These are phyloP conservation scores for Rutpela maculata DNA, from an alignment of 2,888 invertebrate species.

Conservation along the genomic window DNA sequence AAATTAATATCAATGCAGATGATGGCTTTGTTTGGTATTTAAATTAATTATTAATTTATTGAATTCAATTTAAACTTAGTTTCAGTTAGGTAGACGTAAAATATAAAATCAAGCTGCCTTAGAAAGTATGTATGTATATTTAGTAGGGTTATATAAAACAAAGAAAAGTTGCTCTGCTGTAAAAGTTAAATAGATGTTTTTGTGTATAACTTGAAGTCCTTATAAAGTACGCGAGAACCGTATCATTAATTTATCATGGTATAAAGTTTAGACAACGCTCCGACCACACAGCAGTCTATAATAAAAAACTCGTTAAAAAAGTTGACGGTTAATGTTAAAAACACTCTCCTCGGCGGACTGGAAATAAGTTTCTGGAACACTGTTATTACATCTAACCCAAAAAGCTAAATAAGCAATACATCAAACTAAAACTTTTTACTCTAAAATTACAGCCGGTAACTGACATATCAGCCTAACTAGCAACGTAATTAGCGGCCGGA, in stretches of 20 bases:
- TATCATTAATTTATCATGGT: conserved; percentile 28
- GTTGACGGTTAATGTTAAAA: conserved; percentile 21
- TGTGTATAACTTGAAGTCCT: conserved; percentile 3
- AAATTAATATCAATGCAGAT: too few species aligned
- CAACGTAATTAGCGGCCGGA: conserved; percentile 63
- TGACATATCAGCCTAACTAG: conserved; percentile 58
- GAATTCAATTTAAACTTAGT: too few species aligned
- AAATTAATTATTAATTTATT: too few species aligned
- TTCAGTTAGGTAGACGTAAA: neutral
- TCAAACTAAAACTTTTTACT: conserved; percentile 36
- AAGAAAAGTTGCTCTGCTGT: conserved; percentile 10
- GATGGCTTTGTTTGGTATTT: too few species aligned
- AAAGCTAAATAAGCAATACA: conserved; percentile 39
- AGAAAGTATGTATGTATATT: neutral
- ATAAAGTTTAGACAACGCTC: conserved; percentile 21
- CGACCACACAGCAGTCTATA: conserved; percentile 14
- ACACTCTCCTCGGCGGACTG: conserved; percentile 13
- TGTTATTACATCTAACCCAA: conserved; percentile 30
- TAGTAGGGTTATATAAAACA: neutral
- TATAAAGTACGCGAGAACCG: neutral
- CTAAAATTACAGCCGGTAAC: conserved; percentile 51
- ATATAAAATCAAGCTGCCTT: neutral
- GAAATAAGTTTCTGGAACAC: conserved; percentile 35
- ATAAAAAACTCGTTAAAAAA: conserved; percentile 41
- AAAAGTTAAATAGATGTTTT: conserved; percentile 12